A percentile compares a stretch with the other conserved stretches of the same genome.
These are phyloP conservation scores for Gasterosteus aculeatus DNA, from an alignment of 2,113 vertebrate genomes.

Conservation along the genomic window DNA sequence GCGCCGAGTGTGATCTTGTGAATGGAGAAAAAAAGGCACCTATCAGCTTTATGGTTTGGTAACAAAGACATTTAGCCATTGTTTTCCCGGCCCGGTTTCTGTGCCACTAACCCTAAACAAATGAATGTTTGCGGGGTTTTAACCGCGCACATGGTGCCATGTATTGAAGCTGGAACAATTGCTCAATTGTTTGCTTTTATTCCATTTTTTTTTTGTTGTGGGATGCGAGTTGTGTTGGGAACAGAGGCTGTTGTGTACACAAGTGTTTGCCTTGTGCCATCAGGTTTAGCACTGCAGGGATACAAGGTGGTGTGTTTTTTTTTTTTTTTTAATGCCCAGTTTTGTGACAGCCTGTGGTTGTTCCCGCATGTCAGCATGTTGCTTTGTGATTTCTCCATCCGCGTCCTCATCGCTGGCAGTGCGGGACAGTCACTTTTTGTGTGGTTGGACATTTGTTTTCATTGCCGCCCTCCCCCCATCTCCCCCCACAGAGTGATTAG, in stretches of 20 bases:
- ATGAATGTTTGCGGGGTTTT: conserved; percentile 60
- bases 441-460: conserved; percentile 51
- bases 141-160: conserved; percentile 39
- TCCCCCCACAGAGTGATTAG: conserved; percentile 4
- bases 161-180: conserved; percentile 52
- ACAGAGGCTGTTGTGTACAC: neutral
- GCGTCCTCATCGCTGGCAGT: conserved; percentile 41
- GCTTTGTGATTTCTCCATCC: conserved; percentile 54
- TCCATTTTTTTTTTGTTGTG: conserved; percentile 49
- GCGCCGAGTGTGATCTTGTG: conserved; percentile 66
- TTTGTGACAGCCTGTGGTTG: conserved; percentile 51
- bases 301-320: conserved; percentile 28
- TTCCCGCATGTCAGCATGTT: conserved; percentile 68
- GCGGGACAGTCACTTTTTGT: conserved; percentile 38
- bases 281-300: conserved; percentile 22
- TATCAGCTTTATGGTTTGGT: conserved; percentile 68
- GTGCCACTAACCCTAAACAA: conserved; percentile 65
- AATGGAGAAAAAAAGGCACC: conserved; percentile 74
- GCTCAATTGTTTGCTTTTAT: conserved; percentile 57
- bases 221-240: conserved; percentile 37
- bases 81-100: conserved; percentile 66
- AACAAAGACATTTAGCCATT: conserved; percentile 71
- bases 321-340: conserved; percentile 46
- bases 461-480: conserved; percentile 6
- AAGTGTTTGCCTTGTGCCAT: conserved; percentile 31